Conservation (phyloP, 2,888 invertebrate species). For the Himalopsyche kuldschensis region DNA sequence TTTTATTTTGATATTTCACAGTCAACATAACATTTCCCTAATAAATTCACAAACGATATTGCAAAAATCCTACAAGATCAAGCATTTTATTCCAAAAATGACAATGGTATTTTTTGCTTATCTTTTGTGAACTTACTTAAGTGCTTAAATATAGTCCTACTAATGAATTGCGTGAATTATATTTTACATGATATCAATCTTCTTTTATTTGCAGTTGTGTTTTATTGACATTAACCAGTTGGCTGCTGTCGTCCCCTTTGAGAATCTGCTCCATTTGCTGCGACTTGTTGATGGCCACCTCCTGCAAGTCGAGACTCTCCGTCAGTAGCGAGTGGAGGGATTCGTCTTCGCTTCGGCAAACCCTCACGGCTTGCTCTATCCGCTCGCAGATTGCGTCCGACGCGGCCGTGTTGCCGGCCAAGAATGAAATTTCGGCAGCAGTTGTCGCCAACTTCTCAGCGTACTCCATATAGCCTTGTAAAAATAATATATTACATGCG, state of each 20-base stretch:
- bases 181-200: neutral
- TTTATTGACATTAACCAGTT: neutral
- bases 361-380: conserved; percentile 55
- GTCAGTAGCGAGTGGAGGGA: conserved; percentile 53
- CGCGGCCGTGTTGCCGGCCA: conserved; percentile 58
- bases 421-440: conserved; percentile 59
- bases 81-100: too few relatives aligned
- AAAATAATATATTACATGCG: neutral
- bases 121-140: too few relatives aligned
- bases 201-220: neutral
- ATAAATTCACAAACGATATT: too few relatives aligned
- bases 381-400: conserved; percentile 60
- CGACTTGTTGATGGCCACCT: conserved; percentile 51
- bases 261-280: conserved; percentile 53
- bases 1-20: neutral
- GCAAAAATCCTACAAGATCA: too few relatives aligned
- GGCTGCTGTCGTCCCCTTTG: conserved; percentile 1
- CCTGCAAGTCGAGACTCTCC: conserved; percentile 56
- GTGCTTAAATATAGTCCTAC: too few relatives aligned
- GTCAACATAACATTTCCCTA: neutral
- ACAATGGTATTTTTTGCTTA: too few relatives aligned
- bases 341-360: conserved; percentile 53
- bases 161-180: neutral
- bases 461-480: conserved; percentile 59
- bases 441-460: conserved; percentile 59